Evolutionary conservation across 53 echinoderm and acorn worm species (phyloP), one percentile per base, ranked within the genome.

Genomic region (Apostichopus leukothele): DNA sequence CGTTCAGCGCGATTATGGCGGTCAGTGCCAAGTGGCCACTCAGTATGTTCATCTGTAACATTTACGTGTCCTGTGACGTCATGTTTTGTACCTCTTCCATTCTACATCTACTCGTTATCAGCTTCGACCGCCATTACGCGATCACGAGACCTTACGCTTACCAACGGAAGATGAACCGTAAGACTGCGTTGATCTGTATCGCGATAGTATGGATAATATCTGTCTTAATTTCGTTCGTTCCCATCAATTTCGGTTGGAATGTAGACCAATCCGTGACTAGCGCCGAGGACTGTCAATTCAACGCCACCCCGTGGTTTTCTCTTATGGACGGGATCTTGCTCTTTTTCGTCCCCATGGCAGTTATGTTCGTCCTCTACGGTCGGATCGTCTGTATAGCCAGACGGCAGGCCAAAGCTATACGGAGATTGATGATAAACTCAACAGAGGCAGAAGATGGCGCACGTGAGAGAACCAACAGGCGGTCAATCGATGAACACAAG

Each of bases 71-170:
- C 9, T 96, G 93, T 73, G 96, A 96, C 86, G 96, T 96, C 23
- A 91, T 96, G 86, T 96, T 96, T 71, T 90, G 92, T 86, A 96
- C 96, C 21, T 90, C 96, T 73, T 96, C 96, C 67, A 96, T 96
- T 84, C 84, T 96, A 27, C 94, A 96, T 79, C 88, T 96, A 7
- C 84, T 96, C 4, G 94, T 93, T 18, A 96, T 96, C 39, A 94
- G 96, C 66, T 86, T 96, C 76, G 96, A 96, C 60, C 89, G 94
- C 7, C 93, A 94, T 83, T 80, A 94, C 73, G 96, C 96, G 50
- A 96, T 96, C 54, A 94, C 94, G 13, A 93, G 92, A 73, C 96
- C 96, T 10, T 93, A 92, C 76, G 88, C 90, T 18, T 96, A 96
- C 61, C 91, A 94, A 55, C 86, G 90, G 5, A 93, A 91, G 54